Evolutionary conservation across 2,797 vertebrate species (phyloP).

Genomic region (Fundulus diaphanus): DNA sequence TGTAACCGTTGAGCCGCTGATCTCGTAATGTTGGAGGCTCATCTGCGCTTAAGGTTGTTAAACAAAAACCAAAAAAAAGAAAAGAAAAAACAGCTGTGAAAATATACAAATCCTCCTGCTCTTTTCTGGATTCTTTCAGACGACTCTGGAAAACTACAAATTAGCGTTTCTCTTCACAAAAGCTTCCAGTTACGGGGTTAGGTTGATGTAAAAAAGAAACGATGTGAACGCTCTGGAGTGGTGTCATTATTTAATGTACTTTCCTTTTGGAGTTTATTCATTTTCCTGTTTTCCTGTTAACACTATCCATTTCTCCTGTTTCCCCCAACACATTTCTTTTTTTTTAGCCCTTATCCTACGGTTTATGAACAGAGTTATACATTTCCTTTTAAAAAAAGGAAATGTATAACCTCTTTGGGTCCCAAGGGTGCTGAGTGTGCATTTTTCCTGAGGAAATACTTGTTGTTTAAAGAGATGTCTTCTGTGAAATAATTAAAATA

Average conservation of each 20-base stretch:
- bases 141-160: background rate
- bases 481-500: too few relatives aligned
- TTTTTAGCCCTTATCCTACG: too few relatives aligned
- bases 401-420: background rate
- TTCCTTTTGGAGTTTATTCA: background rate
- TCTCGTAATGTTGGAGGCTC: background rate
- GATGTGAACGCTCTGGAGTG: background rate
- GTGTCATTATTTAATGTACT: background rate
- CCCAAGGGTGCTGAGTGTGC: background rate
- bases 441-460: background rate
- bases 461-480: too few relatives aligned
- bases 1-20: conserved; percentile 13
- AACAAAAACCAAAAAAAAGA: background rate
- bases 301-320: background rate
- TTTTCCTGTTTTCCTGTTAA: background rate
- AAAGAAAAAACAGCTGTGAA: background rate
- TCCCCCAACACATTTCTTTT: background rate
- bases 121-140: background rate
- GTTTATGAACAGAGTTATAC: background rate
- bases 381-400: background rate
- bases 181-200: background rate
- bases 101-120: background rate
- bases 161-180: background rate
- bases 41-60: background rate
- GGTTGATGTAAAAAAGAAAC: background rate